Conservation (phyloP, 2,888 invertebrate genomes). For the Siphlonurus alternatus region DNA sequence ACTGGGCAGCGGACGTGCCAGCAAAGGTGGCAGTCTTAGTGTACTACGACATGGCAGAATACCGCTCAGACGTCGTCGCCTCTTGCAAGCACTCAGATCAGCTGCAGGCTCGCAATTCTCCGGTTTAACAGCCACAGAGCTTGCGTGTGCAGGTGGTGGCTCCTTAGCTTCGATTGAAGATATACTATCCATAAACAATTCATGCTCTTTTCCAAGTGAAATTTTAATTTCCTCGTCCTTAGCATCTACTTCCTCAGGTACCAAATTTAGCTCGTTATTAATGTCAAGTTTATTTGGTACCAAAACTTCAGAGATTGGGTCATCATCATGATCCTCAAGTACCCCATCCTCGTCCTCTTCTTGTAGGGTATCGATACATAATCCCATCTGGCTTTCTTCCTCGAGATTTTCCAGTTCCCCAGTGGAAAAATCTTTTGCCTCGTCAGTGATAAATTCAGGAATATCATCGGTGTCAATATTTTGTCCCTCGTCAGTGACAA, state of each 20-base stretch:
- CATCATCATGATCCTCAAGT: too few relatives aligned
- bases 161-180: constrained; percentile 30
- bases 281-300: too few relatives aligned
- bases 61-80: background rate
- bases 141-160: constrained; percentile 28
- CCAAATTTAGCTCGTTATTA: too few relatives aligned
- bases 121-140: constrained; percentile 24
- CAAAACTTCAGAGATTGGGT: too few relatives aligned
- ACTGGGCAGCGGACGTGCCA: constrained; percentile 39
- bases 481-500: too few relatives aligned
- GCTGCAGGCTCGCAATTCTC: background rate
- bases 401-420: too few relatives aligned
- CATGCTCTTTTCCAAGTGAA: too few relatives aligned
- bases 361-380: too few relatives aligned
- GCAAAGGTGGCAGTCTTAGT: constrained; percentile 50
- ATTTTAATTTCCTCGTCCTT: background rate
- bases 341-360: too few relatives aligned
- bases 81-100: background rate
- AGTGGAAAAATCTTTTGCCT: too few relatives aligned
- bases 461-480: background rate
- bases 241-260: too few relatives aligned
- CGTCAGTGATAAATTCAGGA: background rate
- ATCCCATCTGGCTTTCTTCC: too few relatives aligned
- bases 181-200: background rate
- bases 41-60: constrained; percentile 40